Evolutionary conservation across 2,797 vertebrate species (phyloP), one percentile per base, ranked within the genome.

Genomic region (Valencia hispanica): DNA sequence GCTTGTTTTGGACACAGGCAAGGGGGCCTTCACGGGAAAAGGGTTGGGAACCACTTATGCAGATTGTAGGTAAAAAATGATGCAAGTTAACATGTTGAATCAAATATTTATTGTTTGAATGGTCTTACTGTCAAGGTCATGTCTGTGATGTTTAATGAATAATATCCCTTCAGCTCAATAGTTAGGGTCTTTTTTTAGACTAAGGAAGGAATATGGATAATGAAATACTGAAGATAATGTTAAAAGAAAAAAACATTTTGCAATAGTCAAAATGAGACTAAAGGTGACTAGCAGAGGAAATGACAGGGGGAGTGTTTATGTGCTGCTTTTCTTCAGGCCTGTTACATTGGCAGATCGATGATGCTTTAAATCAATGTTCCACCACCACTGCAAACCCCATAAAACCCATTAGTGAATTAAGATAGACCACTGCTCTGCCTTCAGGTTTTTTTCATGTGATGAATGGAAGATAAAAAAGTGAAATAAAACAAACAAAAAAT

Each of bases 381-480:
- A 89, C 85, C 88, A 86, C 80, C 84, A 86, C 79, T 20, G 32
- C 90, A 89, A 89, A 87, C 88, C 92, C 91, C 88, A 89, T 87
- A 88, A 90, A 94, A 88, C 81, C 90, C 91, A 93, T 94, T 94
- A 93, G 93, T 87, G 91, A 88, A 93, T 94, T 91, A 92, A 91
- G 90, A 92, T 83, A 85, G 88, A 88, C 85, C 88, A 79, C 86
- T 85, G 72, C 80, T 89, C 81, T 86, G 84, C 87, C 89, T 78
- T 87, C 73, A 84, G 90, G 84, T 88, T 69, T 70, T 85, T 88
- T 90, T 75, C 83, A 84, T 78, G 80, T 84, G 82, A 89, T 77
- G 86, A 89, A 92, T 82, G 45, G 63, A 39, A 72, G 70, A 71
- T n/a, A 27, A n/a, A 27, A 27, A 45, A 68, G 81, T 86, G 85